Base-by-base conservation (phyloP, 2,113 vertebrate genomes). In the Paralichthys olivaceus region DNA sequence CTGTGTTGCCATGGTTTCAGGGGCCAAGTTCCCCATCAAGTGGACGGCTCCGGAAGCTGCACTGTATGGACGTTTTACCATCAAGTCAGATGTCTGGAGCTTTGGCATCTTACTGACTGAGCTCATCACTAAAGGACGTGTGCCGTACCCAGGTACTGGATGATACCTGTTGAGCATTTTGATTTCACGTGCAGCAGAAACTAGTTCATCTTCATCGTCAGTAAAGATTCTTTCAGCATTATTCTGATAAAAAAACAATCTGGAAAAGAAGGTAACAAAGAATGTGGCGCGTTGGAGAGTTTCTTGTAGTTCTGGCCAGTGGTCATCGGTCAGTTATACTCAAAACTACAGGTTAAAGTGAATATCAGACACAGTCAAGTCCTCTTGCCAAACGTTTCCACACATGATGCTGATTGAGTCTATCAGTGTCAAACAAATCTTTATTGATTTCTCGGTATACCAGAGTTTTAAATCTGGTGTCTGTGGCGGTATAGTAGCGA, bases 81-180 rank as follows among this genome's bases (percentile, higher is more conserved):
- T 99, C 93, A 99, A 99, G 87, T 99, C 97, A 0, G 98, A 99
- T 0, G 97, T 99, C 49, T 99, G 98, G 98, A 99, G 98, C 80
- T 99, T 98, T 2, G 97, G 98, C 77, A 97, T 98, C 90, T 94
- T 99, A 23, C 92, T 99, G 69, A 99, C 96, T 0, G 98, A 99
- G 88, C 95, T 99, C 79, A 96, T 99, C 91, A 98, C 95, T 81
- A 99, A 98, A 82, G 98, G 98, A 81, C 95, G 97, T 20, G 95
- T 99, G 61, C 98, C 98, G n/a, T 99, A 99, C 90, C 98, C 98
- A 97, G 98, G 98, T 99, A 94, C 2, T 5, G 12, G 7, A 43
- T 23, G 9, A 63, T 2, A n/a, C 28, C 26, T 60, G 7, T 29
- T 70, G n/a, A 32, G 12, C 11, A 1, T 60, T 22, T 56, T 9